Evolutionary conservation across 2,797 vertebrate species (phyloP).

Genomic region (Sphenopsis melanotis): DNA sequence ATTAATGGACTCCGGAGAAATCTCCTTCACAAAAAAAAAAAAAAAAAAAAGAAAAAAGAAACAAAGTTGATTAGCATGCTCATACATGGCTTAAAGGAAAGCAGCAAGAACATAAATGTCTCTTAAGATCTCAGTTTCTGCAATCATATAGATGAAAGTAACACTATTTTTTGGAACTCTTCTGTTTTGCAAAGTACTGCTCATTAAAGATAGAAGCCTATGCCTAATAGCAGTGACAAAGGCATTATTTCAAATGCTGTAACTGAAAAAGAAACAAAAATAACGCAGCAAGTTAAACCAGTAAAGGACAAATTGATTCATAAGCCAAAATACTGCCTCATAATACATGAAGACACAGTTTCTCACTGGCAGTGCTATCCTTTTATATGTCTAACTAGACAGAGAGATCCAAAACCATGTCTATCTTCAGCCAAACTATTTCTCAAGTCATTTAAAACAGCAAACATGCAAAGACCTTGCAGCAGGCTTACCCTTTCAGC

Average conservation of each 20-base stretch:
- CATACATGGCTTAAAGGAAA: constrained; percentile 4
- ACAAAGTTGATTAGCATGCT: background rate
- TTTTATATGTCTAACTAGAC: background rate
- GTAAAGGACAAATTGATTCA: background rate
- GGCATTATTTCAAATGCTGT: background rate
- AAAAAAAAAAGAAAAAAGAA: background rate
- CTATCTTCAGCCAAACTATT: background rate
- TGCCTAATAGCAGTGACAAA: background rate
- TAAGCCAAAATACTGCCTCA: background rate
- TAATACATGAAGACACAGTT: background rate
- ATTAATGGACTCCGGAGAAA: constrained; percentile 35
- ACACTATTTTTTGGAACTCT: background rate
- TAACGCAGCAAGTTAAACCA: background rate
- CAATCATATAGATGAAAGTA: background rate
- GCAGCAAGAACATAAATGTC: background rate
- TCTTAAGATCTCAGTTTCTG: background rate
- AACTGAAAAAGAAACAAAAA: background rate
- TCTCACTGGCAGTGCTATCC: background rate
- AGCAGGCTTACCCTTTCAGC: background rate
- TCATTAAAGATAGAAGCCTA: background rate
- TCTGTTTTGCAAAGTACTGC: background rate
- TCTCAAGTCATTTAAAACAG: background rate
- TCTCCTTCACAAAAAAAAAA: background rate
- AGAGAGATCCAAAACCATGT: background rate
- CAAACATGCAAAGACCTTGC: background rate